Conservation (phyloP, 2,797 vertebrate species). For the Myripristis jacobus region DNA sequence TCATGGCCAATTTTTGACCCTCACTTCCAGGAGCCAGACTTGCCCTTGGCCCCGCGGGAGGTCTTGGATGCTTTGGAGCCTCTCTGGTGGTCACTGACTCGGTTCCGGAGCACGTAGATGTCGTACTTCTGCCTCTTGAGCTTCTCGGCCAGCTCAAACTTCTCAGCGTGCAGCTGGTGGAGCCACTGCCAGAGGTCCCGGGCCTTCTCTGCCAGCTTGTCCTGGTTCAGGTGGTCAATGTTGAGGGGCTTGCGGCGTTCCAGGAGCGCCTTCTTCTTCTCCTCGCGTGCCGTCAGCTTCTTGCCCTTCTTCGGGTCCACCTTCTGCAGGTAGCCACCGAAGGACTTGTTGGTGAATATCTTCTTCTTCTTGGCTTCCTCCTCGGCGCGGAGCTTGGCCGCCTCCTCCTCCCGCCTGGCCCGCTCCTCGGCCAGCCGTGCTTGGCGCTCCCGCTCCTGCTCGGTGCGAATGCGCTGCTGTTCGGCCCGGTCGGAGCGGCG, state of each 20-base stretch:
- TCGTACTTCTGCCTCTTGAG: conserved; percentile 87
- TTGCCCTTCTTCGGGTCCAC: conserved; percentile 86
- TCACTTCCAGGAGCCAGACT: conserved; percentile 83
- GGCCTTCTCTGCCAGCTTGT: conserved; percentile 85
- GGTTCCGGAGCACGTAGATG: conserved; percentile 82
- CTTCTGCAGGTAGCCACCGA: conserved; percentile 85
- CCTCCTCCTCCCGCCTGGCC: conserved; percentile 82
- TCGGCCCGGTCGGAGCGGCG: conserved; percentile 82
- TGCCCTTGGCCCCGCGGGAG: conserved; percentile 74
- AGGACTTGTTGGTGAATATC: conserved; percentile 84
- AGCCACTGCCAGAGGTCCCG: conserved; percentile 84
- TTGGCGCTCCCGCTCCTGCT: conserved; percentile 80
- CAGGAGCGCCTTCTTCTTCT: conserved; percentile 85
- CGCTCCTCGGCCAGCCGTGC: conserved; percentile 75
- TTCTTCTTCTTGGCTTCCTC: conserved; percentile 87
- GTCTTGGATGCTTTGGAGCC: conserved; percentile 81
- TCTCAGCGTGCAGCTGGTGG: conserved; percentile 82
- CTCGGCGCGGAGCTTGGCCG: conserved; percentile 78
- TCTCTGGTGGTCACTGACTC: conserved; percentile 85
- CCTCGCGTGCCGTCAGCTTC: conserved; percentile 84
- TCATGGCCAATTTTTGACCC: neutral
- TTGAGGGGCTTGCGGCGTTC: conserved; percentile 84
- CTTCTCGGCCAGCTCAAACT: conserved; percentile 84
- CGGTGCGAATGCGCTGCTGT: conserved; percentile 80
- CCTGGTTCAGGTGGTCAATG: conserved; percentile 85